phyloP scores from a whole-genome alignment of 2,113 vertebrate genomes.

The Pteropus alecto region DNA sequence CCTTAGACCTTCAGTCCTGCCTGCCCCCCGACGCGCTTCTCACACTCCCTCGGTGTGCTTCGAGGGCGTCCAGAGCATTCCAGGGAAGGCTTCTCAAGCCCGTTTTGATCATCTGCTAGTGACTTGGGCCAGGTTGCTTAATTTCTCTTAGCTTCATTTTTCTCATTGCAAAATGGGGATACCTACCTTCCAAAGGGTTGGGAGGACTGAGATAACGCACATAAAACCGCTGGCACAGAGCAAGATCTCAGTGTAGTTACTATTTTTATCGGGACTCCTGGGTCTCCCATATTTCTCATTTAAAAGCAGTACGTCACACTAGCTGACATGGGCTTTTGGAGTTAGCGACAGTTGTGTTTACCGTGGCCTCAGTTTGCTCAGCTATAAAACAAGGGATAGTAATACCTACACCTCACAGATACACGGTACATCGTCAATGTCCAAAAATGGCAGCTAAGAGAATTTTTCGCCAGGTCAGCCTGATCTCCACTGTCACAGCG shows the following conservation, averaged over 20 bases:
- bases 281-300: background rate
- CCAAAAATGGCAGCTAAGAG: background rate
- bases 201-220: background rate
- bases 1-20: accelerated
- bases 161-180: background rate
- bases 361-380: background rate
- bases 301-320: background rate
- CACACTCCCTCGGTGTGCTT: background rate
- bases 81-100: background rate
- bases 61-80: background rate
- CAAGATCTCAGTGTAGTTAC: background rate
- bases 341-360: background rate
- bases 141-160: background rate
- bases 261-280: background rate
- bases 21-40: background rate
- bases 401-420: background rate
- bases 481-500: background rate
- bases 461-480: background rate
- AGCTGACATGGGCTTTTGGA: background rate
- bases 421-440: background rate
- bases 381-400: background rate
- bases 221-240: background rate
- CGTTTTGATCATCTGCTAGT: background rate
- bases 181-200: background rate
- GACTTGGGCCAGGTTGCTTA: background rate